phyloP scores from a whole-genome alignment of 1,140 invertebrate species.

The Drosophila auraria region DNA sequence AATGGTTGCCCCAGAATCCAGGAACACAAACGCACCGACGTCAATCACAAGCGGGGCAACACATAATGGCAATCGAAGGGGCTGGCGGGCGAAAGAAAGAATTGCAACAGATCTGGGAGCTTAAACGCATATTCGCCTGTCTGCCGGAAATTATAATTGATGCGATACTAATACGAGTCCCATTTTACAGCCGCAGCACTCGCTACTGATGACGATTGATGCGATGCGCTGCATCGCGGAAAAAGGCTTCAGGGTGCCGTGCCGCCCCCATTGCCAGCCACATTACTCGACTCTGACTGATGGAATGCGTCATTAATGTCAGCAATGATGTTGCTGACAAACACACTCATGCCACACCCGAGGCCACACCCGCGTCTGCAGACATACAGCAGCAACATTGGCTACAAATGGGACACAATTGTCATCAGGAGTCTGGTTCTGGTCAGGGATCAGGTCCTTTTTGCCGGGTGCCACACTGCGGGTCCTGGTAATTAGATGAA shows the following conservation, averaged over 20 bases:
- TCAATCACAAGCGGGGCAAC: constrained; percentile 20
- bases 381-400: constrained; percentile 27
- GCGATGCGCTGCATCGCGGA: constrained; percentile 76
- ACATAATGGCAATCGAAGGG: constrained; percentile 20
- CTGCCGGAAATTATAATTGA: constrained; percentile 78
- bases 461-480: constrained; percentile 62
- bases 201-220: constrained; percentile 76
- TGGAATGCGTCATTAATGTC: constrained; percentile 81
- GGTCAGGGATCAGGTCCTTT: constrained; percentile 55
- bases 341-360: constrained; percentile 43
- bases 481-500: constrained; percentile 81
- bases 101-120: constrained; percentile 64
- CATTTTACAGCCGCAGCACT: constrained; percentile 40
- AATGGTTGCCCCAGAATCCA: constrained; percentile 39
- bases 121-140: constrained; percentile 69
- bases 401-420: constrained; percentile 74
- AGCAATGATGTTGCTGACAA: constrained; percentile 74
- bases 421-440: constrained; percentile 58
- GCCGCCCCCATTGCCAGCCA: not conserved
- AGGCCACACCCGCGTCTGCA: constrained; percentile 7
- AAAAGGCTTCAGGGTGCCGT: constrained; percentile 56
- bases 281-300: constrained; percentile 54
- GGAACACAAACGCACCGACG: constrained; percentile 16
- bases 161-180: constrained; percentile 76
- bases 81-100: constrained; percentile 5